Evolutionary conservation across 1,140 invertebrate genomes (phyloP).

Genomic region (Melitaea cinxia): DNA sequence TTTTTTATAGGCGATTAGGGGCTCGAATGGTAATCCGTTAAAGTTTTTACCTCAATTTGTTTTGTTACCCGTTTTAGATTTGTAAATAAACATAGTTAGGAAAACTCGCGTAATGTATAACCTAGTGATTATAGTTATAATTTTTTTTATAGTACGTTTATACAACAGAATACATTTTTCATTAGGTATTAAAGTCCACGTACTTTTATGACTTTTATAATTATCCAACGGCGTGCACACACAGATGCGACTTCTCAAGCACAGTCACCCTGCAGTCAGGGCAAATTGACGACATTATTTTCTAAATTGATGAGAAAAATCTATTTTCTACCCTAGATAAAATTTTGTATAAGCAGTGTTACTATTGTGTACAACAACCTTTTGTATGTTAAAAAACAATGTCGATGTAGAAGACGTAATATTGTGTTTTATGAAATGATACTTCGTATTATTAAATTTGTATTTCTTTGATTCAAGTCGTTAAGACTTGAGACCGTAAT

Average conservation of each 20-base stretch:
- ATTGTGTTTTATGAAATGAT: neutral
- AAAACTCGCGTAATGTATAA: slow-evolving; percentile 29
- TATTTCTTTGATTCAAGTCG: slow-evolving; percentile 7
- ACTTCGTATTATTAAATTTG: neutral
- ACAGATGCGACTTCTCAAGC: neutral
- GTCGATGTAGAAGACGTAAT: slow-evolving; percentile 22
- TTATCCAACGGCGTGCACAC: neutral
- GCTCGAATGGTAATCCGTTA: slow-evolving; percentile 12
- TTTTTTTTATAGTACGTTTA: slow-evolving; percentile 17
- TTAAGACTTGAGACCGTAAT: slow-evolving; percentile 28
- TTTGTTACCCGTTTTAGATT: slow-evolving; percentile 63
- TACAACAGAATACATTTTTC: slow-evolving; percentile 19
- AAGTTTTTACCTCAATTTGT: slow-evolving; percentile 35
- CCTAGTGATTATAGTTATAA: slow-evolving; percentile 27
- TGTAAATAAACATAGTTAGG: slow-evolving; percentile 61
- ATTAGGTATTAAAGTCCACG: neutral
- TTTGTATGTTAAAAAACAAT: neutral
- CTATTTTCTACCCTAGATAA: neutral
- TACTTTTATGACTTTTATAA: neutral
- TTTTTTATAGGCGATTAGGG: slow-evolving; percentile 13
- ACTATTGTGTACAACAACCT: slow-evolving; percentile 17
- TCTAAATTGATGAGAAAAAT: neutral
- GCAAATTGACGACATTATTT: neutral
- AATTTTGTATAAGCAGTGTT: neutral
- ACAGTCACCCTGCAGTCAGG: neutral